Evolutionary conservation across 2,888 invertebrate species (phyloP).

Genomic region (Tortrix viridana): DNA sequence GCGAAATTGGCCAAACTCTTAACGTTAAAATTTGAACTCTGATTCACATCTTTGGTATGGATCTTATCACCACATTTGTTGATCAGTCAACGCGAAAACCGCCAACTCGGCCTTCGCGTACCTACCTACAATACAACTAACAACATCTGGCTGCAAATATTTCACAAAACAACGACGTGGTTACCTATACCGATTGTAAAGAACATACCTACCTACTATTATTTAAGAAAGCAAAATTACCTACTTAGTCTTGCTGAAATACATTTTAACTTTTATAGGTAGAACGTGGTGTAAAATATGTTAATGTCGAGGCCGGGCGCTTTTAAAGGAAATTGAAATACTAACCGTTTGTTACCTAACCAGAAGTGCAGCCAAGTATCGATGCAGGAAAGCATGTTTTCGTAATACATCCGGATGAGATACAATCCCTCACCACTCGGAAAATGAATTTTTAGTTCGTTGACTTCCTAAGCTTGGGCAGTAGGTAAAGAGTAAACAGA

Average conservation of each 20-base stretch:
- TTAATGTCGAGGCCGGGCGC: background rate
- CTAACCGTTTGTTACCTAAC: conserved; percentile 21
- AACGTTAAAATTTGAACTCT: background rate
- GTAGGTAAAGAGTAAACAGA: conserved; percentile 33
- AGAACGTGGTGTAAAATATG: background rate
- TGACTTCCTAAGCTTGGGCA: conserved; percentile 23
- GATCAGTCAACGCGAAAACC: conserved; percentile 27
- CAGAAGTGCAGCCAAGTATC: conserved; percentile 28
- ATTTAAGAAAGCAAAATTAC: too few relatives aligned
- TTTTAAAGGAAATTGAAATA: conserved; percentile 28
- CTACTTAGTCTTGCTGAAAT: background rate
- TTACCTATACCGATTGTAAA: background rate
- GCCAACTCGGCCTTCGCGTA: conserved; percentile 18
- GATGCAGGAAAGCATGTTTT: conserved; percentile 22
- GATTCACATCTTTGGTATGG: background rate
- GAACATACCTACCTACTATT: too few relatives aligned
- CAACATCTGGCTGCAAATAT: conserved; percentile 23
- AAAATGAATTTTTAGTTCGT: conserved; percentile 29
- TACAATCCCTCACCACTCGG: conserved; percentile 23
- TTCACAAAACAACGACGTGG: conserved; percentile 16
- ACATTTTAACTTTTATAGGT: conserved; percentile 2
- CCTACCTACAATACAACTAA: background rate
- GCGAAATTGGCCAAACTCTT: too few relatives aligned
- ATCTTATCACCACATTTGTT: conserved; percentile 4
- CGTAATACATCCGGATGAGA: conserved; percentile 31